Conservation (phyloP, 2,888 invertebrate genomes). For the Eupithecia inturbata region DNA sequence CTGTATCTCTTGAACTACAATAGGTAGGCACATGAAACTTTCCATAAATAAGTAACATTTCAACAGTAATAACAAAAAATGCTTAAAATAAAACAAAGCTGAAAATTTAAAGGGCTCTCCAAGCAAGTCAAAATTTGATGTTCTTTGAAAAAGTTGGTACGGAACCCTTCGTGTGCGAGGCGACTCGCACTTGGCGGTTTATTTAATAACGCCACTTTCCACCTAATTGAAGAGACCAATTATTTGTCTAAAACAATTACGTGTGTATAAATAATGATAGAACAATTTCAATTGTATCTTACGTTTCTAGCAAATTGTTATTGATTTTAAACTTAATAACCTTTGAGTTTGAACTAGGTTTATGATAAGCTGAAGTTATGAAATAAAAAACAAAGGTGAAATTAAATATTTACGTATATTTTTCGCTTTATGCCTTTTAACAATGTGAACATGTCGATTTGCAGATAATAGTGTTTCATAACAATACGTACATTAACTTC, state of each 20-base stretch:
- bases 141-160: too few relatives aligned
- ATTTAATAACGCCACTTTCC: too few relatives aligned
- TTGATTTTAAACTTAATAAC: not conserved
- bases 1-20: too few relatives aligned
- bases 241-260: not conserved
- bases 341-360: not conserved
- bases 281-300: not conserved
- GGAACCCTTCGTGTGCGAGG: too few relatives aligned
- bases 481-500: conserved; percentile 52
- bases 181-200: too few relatives aligned
- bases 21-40: too few relatives aligned
- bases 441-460: conserved; percentile 74
- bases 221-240: too few relatives aligned
- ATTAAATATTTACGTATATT: conserved; percentile 84
- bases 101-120: too few relatives aligned
- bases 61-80: too few relatives aligned
- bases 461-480: conserved; percentile 64
- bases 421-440: conserved; percentile 78
- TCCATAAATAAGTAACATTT: too few relatives aligned
- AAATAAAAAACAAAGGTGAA: conserved; percentile 62
- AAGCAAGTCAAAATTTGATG: too few relatives aligned
- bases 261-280: not conserved
- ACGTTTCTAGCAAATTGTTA: not conserved
- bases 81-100: too few relatives aligned
- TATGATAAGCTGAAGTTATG: not conserved